A percentile compares a stretch with the other conserved stretches of the same genome.
Evolutionary conservation across 2,797 vertebrate species (phyloP).

Genomic region (Characodon lateralis): DNA sequence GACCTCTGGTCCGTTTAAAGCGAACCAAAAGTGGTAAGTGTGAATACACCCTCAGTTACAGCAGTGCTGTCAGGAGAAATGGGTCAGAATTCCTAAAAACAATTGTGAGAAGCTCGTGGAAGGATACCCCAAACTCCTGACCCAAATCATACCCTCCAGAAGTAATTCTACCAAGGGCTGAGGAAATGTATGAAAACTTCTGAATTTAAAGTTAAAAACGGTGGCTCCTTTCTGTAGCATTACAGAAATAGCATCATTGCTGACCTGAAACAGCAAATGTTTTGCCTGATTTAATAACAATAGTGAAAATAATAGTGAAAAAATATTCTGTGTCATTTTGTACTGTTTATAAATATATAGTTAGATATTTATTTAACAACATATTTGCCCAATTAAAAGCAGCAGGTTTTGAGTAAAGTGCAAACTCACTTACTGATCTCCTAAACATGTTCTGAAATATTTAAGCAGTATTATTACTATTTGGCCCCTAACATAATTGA

Average conservation of each 20-base stretch:
- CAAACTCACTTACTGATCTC: background rate
- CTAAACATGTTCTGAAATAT: background rate
- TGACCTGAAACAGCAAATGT: background rate
- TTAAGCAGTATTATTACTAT: background rate
- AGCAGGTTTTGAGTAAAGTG: background rate
- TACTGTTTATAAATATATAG: background rate
- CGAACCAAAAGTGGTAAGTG: too few species aligned
- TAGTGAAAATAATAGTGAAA: background rate
- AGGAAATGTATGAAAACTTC: background rate
- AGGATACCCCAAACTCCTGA: background rate
- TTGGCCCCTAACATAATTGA: background rate
- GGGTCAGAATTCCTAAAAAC: background rate
- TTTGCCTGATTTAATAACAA: background rate
- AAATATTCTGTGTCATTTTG: background rate
- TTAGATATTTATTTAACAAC: background rate
- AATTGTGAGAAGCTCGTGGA: background rate
- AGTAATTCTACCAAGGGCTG: background rate
- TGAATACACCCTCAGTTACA: too few species aligned
- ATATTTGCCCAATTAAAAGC: background rate
- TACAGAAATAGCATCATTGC: background rate
- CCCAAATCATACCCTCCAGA: background rate
- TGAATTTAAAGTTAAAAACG: background rate
- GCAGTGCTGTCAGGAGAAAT: too few species aligned
- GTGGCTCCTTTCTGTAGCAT: background rate
- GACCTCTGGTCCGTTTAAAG: too few species aligned